Evolutionary conservation across 2,797 vertebrate species (phyloP).

Genomic region (Leptodactylus fallax): DNA sequence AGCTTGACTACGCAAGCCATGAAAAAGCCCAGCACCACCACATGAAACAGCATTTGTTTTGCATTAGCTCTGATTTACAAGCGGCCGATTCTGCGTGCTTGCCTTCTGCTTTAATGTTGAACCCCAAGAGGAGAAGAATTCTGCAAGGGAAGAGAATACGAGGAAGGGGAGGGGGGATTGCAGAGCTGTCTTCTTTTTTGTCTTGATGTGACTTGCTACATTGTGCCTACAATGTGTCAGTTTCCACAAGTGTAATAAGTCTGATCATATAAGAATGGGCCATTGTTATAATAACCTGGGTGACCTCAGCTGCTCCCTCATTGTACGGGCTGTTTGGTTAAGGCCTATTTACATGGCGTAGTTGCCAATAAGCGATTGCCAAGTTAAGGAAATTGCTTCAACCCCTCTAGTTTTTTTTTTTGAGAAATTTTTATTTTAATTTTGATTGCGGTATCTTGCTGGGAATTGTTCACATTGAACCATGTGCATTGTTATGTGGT

Average conservation of each 20-base stretch:
- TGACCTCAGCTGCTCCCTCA: not conserved
- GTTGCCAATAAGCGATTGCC: not conserved
- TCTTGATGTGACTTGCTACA: slow-evolving; percentile 18
- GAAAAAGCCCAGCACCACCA: slow-evolving; percentile 70
- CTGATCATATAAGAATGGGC: not conserved
- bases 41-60: slow-evolving; percentile 82
- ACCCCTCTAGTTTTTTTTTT: not conserved
- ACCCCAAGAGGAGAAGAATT: slow-evolving; percentile 65
- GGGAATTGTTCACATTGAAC: too few species aligned
- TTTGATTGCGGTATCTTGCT: too few species aligned
- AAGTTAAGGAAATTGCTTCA: not conserved
- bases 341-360: not conserved
- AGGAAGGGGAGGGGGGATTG: slow-evolving; percentile 8
- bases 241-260: not conserved
- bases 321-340: not conserved
- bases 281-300: not conserved
- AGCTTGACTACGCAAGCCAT: slow-evolving; percentile 66
- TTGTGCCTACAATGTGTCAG: not conserved
- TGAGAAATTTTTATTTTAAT: not conserved
- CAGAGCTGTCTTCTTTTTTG: not conserved
- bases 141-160: not conserved
- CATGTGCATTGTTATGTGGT: not conserved
- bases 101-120: slow-evolving; percentile 71
- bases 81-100: slow-evolving; percentile 65
- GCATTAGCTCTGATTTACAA: slow-evolving; percentile 79